phyloP scores from a whole-genome alignment of 2,888 invertebrate genomes.

The Lochmaea crataegi region DNA sequence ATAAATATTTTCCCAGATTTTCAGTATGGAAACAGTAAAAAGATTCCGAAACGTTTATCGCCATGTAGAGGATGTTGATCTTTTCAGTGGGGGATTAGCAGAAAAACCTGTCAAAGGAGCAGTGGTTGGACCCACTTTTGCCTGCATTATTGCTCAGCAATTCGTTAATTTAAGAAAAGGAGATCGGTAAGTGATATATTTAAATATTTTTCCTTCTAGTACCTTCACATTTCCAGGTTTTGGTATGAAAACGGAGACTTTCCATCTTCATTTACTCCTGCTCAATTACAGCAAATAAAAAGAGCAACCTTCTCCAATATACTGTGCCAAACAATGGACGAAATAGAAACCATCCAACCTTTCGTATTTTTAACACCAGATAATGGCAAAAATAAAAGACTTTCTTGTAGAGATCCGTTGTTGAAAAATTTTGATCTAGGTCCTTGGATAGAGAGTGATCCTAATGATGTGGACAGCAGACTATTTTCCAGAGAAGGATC shows the following conservation, averaged over 20 bases:
- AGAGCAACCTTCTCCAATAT: conserved; percentile 79
- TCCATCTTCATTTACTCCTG: conserved; percentile 80
- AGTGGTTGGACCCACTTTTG: conserved; percentile 87
- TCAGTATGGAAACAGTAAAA: conserved; percentile 73
- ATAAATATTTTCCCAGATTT: too few species aligned
- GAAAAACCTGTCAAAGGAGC: conserved; percentile 84
- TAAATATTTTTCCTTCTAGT: too few species aligned
- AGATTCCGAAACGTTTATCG: conserved; percentile 70
- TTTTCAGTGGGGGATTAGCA: conserved; percentile 85
- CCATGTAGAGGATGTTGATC: conserved; percentile 84
- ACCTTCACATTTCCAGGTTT: conserved; percentile 65
- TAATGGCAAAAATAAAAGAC: conserved; percentile 70
- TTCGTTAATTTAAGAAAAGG: conserved; percentile 82
- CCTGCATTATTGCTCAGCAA: conserved; percentile 89
- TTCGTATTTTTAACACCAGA: conserved; percentile 76
- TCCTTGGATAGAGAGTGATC: conserved; percentile 70
- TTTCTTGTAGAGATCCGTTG: conserved; percentile 68
- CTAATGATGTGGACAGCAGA: conserved; percentile 42
- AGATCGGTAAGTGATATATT: conserved; percentile 63
- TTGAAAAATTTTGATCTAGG: conserved; percentile 71
- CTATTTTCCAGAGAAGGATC: conserved; percentile 27
- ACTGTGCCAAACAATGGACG: conserved; percentile 75
- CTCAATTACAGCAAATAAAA: conserved; percentile 80
- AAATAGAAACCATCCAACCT: conserved; percentile 76
- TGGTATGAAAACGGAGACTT: conserved; percentile 86